These are phyloP conservation scores for Myotis davidii DNA, from an alignment of 2,113 vertebrate species.

Conservation along the genomic window DNA sequence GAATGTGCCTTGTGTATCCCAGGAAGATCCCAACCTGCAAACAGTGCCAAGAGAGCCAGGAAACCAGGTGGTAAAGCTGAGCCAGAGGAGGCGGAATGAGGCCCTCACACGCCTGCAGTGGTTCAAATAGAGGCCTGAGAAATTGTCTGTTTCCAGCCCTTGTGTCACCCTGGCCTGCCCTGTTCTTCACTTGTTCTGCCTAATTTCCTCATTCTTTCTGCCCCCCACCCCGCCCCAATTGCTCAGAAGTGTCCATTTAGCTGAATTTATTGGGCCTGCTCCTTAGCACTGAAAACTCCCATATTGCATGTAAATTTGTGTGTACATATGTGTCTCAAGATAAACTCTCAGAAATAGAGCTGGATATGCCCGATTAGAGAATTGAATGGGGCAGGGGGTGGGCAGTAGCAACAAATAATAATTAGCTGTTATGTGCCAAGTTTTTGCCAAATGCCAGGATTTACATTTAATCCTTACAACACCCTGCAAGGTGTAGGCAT, in stretches of 20 bases:
- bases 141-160: neutral
- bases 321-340: neutral
- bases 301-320: neutral
- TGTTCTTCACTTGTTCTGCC: neutral
- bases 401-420: neutral
- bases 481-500: neutral
- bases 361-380: neutral
- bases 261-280: neutral
- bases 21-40: conserved; percentile 22
- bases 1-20: neutral
- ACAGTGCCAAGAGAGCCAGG: neutral
- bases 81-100: neutral
- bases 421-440: neutral
- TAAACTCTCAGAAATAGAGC: conserved; percentile 21
- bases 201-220: conserved; percentile 18
- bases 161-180: neutral
- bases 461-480: conserved; percentile 28
- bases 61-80: neutral
- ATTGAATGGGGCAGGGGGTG: neutral
- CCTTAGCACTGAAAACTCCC: neutral
- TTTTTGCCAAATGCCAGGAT: conserved; percentile 30
- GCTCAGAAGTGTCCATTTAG: neutral
- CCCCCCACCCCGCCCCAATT: neutral
- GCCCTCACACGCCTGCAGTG: neutral
- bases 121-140: neutral